Evolutionary conservation across 2,797 vertebrate species (phyloP), one percentile per base, ranked within the genome.

Genomic region (Capromys pilorides): DNA sequence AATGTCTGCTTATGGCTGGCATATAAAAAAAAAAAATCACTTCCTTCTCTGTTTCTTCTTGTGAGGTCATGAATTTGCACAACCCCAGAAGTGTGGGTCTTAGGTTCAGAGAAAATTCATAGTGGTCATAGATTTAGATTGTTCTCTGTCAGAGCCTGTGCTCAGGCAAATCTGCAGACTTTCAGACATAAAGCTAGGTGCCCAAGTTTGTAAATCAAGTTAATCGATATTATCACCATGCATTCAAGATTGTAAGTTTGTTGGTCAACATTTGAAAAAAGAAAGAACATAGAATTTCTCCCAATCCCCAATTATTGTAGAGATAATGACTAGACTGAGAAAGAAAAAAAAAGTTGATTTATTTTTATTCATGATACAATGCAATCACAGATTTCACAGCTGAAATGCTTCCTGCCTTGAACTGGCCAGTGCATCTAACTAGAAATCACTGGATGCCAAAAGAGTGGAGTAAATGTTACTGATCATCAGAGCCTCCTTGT

Each of bases 301-400:
- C 28, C 54, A 88, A 77, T 71, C 49, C 66, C 28, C 80, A 95
- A 86, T 94, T 96, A 93, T 87, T 93, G 36, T 61, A 86, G 57
- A 94, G 87, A 93, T 93, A 94, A 93, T 95, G 78, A 92, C 28
- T 83, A 90, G 64, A 96, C 62, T 86, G 94, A 92, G 66, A 93
- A 94, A 90, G 41, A 71, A 88, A 71, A 77, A 90, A 57, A 88
- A 92, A 92, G 80, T 69, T 92, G 54, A 95, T 90, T 95, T 96
- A 87, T 93, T 94, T 93, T 96, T 75, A 89, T 95, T 96, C 80
- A 83, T 80, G 80, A 93, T 83, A 94, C 78, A 95, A 92, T 64
- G 26, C 73, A 96, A 66, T 91, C 73, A 94, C n/a, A 69, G 84
- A 95, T 67, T 88, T 49, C 96, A 84, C 31, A 92, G 83, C 36